phyloP scores from a whole-genome alignment of 1,140 invertebrate species.

The Drosophila teissieri region DNA sequence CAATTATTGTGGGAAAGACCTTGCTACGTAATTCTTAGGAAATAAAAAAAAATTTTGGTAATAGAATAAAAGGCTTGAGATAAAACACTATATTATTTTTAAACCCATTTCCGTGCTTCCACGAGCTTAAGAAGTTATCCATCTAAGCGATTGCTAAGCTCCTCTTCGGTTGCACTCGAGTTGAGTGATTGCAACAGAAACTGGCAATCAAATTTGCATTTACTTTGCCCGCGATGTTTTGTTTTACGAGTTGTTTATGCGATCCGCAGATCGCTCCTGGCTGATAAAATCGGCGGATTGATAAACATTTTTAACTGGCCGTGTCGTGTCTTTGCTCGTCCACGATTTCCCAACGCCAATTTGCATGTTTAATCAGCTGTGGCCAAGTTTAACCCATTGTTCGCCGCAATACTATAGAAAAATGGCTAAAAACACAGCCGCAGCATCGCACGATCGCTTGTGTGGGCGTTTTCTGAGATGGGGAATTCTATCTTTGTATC shows the following conservation, averaged over 20 bases:
- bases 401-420: conserved; percentile 45
- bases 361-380: conserved; percentile 80
- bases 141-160: neutral
- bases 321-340: conserved; percentile 65
- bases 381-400: conserved; percentile 70
- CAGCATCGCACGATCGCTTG: conserved; percentile 18
- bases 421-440: conserved; percentile 24
- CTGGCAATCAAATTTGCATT: conserved; percentile 45
- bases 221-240: conserved; percentile 42
- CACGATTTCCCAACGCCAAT: conserved; percentile 74
- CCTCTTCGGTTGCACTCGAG: conserved; percentile 12
- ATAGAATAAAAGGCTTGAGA: neutral
- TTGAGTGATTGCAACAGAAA: conserved; percentile 58
- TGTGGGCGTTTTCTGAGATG: conserved; percentile 57
- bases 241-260: conserved; percentile 46
- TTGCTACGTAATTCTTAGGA: too few species aligned
- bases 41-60: too few species aligned
- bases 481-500: conserved; percentile 23
- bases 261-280: conserved; percentile 43
- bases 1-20: neutral
- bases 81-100: too few species aligned
- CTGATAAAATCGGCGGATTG: conserved; percentile 71
- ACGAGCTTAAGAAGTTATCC: conserved; percentile 3
- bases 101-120: neutral
- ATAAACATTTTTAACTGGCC: conserved; percentile 71